Evolutionary conservation across 2,113 vertebrate genomes (phyloP).

Genomic region (Azemiops feae): DNA sequence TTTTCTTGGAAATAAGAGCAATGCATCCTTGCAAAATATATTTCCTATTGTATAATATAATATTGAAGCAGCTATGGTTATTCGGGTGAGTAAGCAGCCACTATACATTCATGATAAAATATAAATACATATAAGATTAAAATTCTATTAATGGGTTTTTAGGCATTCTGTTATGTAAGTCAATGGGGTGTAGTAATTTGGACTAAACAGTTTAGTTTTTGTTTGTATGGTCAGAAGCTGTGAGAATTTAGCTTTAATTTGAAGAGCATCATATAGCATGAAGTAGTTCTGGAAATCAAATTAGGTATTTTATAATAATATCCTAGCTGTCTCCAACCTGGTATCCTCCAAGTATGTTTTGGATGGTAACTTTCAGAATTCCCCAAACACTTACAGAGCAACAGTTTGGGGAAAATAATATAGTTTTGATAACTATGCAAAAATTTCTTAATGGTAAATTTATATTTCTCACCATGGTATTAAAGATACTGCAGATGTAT

Average conservation of each 20-base stretch:
- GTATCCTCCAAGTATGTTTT: background rate
- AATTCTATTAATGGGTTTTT: background rate
- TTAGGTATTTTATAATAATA: background rate
- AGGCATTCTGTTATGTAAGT: background rate
- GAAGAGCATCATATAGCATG: background rate
- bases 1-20: conserved; percentile 7
- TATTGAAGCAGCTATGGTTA: background rate
- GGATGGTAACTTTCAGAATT: background rate
- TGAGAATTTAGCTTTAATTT: background rate
- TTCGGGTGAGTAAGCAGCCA: background rate
- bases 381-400: background rate
- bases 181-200: background rate
- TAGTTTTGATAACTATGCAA: background rate
- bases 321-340: background rate
- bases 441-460: background rate
- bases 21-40: background rate
- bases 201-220: background rate
- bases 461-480: background rate
- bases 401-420: background rate
- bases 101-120: background rate
- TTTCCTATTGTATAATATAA: background rate
- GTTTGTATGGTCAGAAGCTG: background rate
- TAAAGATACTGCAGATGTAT: background rate
- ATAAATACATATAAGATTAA: background rate
- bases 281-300: background rate